A percentile compares a stretch with the other conserved stretches of the same genome.
phyloP scores from a whole-genome alignment of 2,888 invertebrate species.

The Parasteatoda lunata region DNA sequence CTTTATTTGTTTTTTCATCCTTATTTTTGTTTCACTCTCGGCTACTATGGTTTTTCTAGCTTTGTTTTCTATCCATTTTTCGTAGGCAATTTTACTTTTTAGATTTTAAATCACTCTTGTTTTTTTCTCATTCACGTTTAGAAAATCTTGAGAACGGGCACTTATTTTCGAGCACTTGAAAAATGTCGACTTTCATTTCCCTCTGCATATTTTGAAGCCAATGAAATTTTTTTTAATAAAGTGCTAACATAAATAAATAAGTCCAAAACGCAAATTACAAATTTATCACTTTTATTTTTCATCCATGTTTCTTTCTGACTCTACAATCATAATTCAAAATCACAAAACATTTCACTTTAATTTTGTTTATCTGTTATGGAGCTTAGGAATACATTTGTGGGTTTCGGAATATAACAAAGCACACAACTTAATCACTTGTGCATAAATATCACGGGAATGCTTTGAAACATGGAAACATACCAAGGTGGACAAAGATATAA shows the following conservation, averaged over 20 bases:
- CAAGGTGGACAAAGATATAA: conserved; percentile 25
- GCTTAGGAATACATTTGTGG: conserved; percentile 64
- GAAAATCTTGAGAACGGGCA: too few species aligned
- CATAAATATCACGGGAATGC: conserved; percentile 51
- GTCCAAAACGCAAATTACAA: conserved; percentile 45
- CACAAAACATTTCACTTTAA: conserved; percentile 56
- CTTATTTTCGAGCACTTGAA: too few species aligned
- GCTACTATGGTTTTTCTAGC: too few species aligned
- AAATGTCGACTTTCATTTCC: too few species aligned
- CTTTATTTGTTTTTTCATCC: too few species aligned
- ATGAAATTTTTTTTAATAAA: too few species aligned
- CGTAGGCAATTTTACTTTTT: too few species aligned
- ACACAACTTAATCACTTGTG: conserved; percentile 61
- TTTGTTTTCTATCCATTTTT: too few species aligned
- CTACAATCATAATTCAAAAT: conserved; percentile 68
- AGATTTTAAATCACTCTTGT: too few species aligned
- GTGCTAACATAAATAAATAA: not conserved
- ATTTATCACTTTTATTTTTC: conserved; percentile 69
- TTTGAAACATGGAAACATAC: conserved; percentile 54
- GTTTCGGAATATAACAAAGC: conserved; percentile 61
- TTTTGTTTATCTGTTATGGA: conserved; percentile 56
- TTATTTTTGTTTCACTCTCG: too few species aligned
- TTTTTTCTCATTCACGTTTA: too few species aligned
- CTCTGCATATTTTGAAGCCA: too few species aligned
- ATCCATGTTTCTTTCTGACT: conserved; percentile 64